Evolutionary conservation across 2,888 invertebrate genomes (phyloP), one percentile per base, ranked within the genome.

Genomic region (Xylophagus ater): DNA sequence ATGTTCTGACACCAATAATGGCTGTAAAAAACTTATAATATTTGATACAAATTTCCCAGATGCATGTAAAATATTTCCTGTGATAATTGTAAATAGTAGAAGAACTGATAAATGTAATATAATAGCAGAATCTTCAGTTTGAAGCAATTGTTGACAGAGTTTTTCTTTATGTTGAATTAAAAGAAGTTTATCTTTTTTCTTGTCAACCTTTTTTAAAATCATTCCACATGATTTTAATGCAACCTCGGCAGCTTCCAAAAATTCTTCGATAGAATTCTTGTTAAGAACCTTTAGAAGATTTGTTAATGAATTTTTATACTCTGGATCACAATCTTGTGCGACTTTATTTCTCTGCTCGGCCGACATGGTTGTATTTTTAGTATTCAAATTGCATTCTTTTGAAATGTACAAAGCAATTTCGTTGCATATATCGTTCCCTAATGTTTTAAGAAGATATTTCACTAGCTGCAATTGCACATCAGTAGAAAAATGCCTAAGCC

Each of bases 11-110:
- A 73, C 73, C 34, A 94, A 61, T 50, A 77, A 75, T 15, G 72
- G 68, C 47, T 80, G 77, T 36, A 96, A 70, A 59, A 76, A 83
- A 2, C 71, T 57, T 31, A 94, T 69, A 48, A 96, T 74, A 13
- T 78, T 70, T 1, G 89, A 80, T 9, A 97, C 89, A 66, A 90
- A 90, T 59, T 88, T 79, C 0, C 97, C 97, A 18, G 94, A 93
- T 10, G 90, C 90, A 62, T 94, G 89, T 18, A 96, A 57, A 69
- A 90, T 84, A 50, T 72, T 76, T 51, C 87, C 84, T 2, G 85
- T 86, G 3, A 78, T 70, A 8, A 77, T 74, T 35, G 85, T 85
- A 56, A 89, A 92, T 39, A 93, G 72, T 28, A 89, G 71, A 44
- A 88, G 67, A 1, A 76, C 74, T 0, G 80, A 75, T 38, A 90